phyloP scores from a whole-genome alignment of 2,797 vertebrate genomes.

The Lophius americanus region DNA sequence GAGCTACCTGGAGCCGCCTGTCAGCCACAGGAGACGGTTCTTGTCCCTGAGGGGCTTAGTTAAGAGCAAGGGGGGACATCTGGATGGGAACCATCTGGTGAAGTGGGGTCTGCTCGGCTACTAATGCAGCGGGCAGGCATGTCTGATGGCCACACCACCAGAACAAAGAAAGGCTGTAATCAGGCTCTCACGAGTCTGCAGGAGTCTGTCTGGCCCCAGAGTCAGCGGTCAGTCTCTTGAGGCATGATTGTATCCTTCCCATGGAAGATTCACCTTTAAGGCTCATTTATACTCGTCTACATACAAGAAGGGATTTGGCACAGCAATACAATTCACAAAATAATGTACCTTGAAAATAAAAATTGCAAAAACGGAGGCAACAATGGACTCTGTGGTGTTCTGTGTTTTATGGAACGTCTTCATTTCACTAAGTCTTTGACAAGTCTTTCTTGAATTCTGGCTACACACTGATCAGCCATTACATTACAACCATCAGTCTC shows the following conservation, averaged over 20 bases:
- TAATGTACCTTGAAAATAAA: too few species aligned
- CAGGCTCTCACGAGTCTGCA: constrained; percentile 21
- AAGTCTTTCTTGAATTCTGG: too few species aligned
- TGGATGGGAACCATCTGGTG: constrained; percentile 74
- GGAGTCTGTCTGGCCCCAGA: constrained; percentile 35
- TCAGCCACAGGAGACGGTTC: constrained; percentile 65
- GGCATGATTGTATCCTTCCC: neutral
- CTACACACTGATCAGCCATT: too few species aligned
- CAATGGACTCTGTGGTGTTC: too few species aligned
- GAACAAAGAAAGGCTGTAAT: constrained; percentile 64
- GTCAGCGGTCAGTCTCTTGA: constrained; percentile 38
- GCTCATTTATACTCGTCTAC: too few species aligned
- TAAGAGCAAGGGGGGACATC: constrained; percentile 52
- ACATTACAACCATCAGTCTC: too few species aligned
- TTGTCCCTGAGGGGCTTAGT: constrained; percentile 58
- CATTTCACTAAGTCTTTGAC: too few species aligned
- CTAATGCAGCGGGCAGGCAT: constrained; percentile 43
- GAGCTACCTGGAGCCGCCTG: constrained; percentile 72
- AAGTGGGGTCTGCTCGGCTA: constrained; percentile 19
- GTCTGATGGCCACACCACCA: constrained; percentile 52
- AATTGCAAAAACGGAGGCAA: too few species aligned
- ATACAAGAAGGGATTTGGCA: too few species aligned
- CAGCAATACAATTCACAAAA: too few species aligned
- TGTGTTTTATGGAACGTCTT: too few species aligned
- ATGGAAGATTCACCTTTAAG: neutral